phyloP scores from a whole-genome alignment of 2,888 invertebrate genomes.

The Rhabditoides inermis region DNA sequence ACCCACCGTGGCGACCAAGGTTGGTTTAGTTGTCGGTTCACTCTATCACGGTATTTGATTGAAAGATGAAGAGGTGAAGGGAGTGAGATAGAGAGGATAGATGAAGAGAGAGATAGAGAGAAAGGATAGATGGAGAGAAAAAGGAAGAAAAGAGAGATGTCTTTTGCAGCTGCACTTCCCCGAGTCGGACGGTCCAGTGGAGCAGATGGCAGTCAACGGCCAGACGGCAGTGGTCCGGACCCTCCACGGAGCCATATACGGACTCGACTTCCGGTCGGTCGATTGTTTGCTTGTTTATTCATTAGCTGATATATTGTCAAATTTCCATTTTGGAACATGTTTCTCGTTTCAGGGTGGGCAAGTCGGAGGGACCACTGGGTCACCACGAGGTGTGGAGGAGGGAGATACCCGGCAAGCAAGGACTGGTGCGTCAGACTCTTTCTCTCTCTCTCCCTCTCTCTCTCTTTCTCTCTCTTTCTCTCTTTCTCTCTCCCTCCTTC shows the following conservation, averaged over 20 bases:
- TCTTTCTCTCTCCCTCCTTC: too few species aligned
- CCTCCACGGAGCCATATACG: constrained; percentile 40
- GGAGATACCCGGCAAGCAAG: constrained; percentile 13
- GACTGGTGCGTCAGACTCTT: constrained; percentile 6
- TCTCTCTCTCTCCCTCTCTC: too few species aligned
- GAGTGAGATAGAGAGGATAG: background rate
- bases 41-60: too few species aligned
- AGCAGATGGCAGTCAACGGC: constrained; percentile 24
- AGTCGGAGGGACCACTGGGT: constrained; percentile 14
- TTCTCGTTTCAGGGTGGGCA: constrained; percentile 10
- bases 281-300: background rate
- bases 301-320: background rate
- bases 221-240: constrained; percentile 27
- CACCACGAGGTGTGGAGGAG: constrained; percentile 26
- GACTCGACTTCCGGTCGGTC: constrained; percentile 34
- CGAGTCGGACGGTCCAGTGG: constrained; percentile 18
- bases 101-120: too few species aligned
- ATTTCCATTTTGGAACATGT: constrained; percentile 2
- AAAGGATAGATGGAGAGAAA: too few species aligned
- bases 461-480: too few species aligned
- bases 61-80: too few species aligned
- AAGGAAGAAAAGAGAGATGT: too few species aligned
- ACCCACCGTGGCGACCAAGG: constrained; percentile 10
- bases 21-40: constrained; percentile 11
- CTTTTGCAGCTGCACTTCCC: constrained; percentile 13